Evolutionary conservation across 2,113 vertebrate species (phyloP).

Genomic region (Emydocephalus ijimae): DNA sequence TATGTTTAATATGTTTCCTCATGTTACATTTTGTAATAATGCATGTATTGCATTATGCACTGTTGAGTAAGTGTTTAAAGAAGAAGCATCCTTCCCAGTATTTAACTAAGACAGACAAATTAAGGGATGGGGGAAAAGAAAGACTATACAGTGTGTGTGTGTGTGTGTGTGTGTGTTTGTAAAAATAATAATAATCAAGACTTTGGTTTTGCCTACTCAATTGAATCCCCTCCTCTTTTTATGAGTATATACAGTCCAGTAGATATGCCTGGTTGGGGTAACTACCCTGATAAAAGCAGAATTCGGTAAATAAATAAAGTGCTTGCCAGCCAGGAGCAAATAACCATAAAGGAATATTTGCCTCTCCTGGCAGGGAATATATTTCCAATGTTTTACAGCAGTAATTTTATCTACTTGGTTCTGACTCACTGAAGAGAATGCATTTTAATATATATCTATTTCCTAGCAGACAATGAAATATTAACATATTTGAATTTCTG

Average conservation of each 20-base stretch:
- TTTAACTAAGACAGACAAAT: conserved; percentile 44
- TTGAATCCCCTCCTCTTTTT: not conserved
- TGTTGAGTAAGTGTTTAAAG: conserved; percentile 50
- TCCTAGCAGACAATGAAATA: conserved; percentile 60
- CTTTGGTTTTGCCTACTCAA: not conserved
- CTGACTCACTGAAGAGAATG: conserved; percentile 35
- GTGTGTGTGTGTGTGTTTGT: not conserved
- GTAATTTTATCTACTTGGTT: conserved; percentile 61
- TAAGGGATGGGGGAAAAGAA: not conserved
- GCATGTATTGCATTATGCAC: conserved; percentile 23
- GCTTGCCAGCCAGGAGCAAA: conserved; percentile 41
- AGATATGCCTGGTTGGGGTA: not conserved
- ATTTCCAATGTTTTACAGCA: conserved; percentile 61
- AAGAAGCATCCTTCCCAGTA: conserved; percentile 28
- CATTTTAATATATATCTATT: conserved; percentile 39
- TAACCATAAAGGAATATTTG: conserved; percentile 47
- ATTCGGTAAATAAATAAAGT: conserved; percentile 38
- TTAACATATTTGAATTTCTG: conserved; percentile 48
- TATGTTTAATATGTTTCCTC: conserved; percentile 33
- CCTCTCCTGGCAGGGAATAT: conserved; percentile 52
- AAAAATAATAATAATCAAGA: not conserved
- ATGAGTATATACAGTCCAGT: not conserved
- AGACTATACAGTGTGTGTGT: not conserved
- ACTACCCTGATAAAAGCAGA: conserved; percentile 44
- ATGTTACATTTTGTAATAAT: conserved; percentile 55